These are phyloP conservation scores for Cantharis flavilabris DNA, from an alignment of 2,888 invertebrate species.

Conservation along the genomic window DNA sequence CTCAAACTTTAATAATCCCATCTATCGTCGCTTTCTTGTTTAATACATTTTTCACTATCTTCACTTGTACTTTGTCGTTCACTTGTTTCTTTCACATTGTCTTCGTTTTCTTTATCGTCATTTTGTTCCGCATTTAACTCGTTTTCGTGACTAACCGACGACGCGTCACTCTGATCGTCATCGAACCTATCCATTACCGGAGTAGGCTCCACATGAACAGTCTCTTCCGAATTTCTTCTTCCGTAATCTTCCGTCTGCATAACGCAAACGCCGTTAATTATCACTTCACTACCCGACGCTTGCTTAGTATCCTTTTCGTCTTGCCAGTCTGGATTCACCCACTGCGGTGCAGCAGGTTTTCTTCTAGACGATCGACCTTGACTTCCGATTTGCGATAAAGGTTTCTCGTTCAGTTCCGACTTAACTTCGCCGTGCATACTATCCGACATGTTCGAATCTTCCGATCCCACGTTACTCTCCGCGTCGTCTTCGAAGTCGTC, in stretches of 20 bases:
- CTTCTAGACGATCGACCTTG: slow-evolving; percentile 69
- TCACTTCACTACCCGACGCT: slow-evolving; percentile 73
- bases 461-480: slow-evolving; percentile 76
- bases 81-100: slow-evolving; percentile 43
- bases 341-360: slow-evolving; percentile 95
- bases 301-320: slow-evolving; percentile 63
- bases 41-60: slow-evolving; percentile 60
- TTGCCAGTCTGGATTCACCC: slow-evolving; percentile 95
- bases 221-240: slow-evolving; percentile 64
- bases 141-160: slow-evolving; percentile 54
- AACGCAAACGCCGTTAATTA: slow-evolving; percentile 92
- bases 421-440: slow-evolving; percentile 64
- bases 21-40: slow-evolving; percentile 64
- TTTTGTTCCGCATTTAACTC: slow-evolving; percentile 38
- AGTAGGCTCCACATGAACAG: slow-evolving; percentile 77
- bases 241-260: slow-evolving; percentile 82
- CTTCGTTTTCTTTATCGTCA: slow-evolving; percentile 38
- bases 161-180: slow-evolving; percentile 59
- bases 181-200: slow-evolving; percentile 69
- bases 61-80: slow-evolving; percentile 41
- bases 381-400: slow-evolving; percentile 33
- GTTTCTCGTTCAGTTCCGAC: slow-evolving; percentile 60
- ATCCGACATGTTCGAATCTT: slow-evolving; percentile 60
- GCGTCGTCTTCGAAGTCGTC: slow-evolving; percentile 80
- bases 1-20: slow-evolving; percentile 62